Conservation (phyloP, 2,888 invertebrate genomes). For the Tridacna crocea region DNA sequence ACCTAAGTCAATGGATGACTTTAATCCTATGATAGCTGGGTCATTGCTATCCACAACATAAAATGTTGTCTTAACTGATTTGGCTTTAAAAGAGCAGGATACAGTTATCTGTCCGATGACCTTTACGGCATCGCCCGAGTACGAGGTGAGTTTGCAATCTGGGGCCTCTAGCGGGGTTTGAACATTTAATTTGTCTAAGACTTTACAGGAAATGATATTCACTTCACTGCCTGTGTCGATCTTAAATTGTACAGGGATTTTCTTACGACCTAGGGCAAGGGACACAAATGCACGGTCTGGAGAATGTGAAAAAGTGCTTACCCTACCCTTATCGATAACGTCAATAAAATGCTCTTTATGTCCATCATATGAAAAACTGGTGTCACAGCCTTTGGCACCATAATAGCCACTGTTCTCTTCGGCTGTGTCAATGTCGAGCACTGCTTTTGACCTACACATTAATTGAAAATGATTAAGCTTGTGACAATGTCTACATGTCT, state of each 20-base stretch:
- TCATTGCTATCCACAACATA: neutral
- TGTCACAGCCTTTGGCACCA: neutral
- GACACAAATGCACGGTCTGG: neutral
- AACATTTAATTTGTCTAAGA: neutral
- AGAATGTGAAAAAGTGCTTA: neutral
- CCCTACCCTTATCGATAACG: neutral
- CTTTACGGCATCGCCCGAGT: neutral
- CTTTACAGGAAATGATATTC: neutral
- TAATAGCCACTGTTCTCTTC: neutral
- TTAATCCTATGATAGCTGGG: neutral
- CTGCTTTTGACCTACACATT: neutral
- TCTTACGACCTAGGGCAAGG: neutral
- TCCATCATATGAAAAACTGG: neutral
- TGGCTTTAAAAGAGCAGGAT: neutral
- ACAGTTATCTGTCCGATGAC: neutral
- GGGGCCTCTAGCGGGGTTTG: neutral
- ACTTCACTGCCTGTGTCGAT: constrained; percentile 3
- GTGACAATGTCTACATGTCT: neutral
- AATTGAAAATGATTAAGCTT: constrained; percentile 7
- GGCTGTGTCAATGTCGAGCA: neutral
- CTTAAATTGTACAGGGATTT: neutral
- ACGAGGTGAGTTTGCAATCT: neutral
- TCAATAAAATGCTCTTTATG: neutral
- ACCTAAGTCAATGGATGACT: neutral
- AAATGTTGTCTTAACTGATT: neutral